Conservation (phyloP, 2,888 invertebrate genomes). For the Myathropa florea region DNA sequence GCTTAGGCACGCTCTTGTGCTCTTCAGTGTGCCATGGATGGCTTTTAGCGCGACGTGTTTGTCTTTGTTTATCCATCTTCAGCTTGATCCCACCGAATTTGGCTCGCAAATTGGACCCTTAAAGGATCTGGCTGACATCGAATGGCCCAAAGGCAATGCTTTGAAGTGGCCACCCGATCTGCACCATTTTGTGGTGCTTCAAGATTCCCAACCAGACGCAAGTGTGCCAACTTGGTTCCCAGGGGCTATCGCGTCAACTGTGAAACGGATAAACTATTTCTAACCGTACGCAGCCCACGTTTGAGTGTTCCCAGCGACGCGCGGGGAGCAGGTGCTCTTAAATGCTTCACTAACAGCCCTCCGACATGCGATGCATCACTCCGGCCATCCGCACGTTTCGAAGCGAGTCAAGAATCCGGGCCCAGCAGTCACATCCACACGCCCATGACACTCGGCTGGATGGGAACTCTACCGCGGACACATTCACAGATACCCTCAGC, state of each 20-base stretch:
- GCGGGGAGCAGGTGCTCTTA: background rate
- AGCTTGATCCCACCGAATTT: background rate
- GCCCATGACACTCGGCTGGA: background rate
- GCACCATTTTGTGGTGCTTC: too few species aligned
- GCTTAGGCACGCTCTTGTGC: background rate
- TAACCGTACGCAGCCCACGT: conserved; percentile 28
- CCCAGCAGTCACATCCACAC: background rate
- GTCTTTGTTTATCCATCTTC: background rate
- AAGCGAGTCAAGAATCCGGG: background rate
- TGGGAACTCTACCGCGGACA: background rate
- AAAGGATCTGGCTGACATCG: too few species aligned
- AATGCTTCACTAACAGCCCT: conserved; percentile 10
- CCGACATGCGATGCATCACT: conserved; percentile 16
- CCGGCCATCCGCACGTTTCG: background rate
- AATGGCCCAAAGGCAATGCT: too few species aligned
- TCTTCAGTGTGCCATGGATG: background rate
- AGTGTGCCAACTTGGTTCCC: background rate
- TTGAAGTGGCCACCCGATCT: too few species aligned
- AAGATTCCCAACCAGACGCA: too few species aligned
- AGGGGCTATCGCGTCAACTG: background rate
- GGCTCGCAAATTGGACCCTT: too few species aligned
- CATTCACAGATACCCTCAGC: background rate
- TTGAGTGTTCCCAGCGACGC: background rate
- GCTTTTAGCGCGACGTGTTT: too few species aligned
- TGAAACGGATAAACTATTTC: background rate